Evolutionary conservation across 1,140 invertebrate genomes (phyloP), one percentile per base, ranked within the genome.

Genomic region (Drosophila kanapiae): DNA sequence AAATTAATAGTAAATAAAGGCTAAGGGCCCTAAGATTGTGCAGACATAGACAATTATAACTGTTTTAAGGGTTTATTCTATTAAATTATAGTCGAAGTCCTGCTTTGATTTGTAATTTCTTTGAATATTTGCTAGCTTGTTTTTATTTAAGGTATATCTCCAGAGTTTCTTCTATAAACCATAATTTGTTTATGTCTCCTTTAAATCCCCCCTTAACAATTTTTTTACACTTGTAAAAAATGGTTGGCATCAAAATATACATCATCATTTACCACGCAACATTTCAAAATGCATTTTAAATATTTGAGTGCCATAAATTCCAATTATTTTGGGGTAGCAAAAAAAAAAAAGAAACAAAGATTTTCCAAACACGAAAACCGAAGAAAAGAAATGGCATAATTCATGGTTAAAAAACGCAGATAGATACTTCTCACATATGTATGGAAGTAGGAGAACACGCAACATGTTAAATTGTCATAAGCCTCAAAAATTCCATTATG

Each of bases 401-500:
- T 87, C 62, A 62, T 79, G 45, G 75, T 79, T 82, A 87, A 56
- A 35, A 56, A 59, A 60, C 51, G 37, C 16, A 49, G 51, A 71
- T 45, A 37, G 23, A 31, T 27, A 38, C 42, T 31, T 31, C 42
- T 29, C 31, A 29, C 18, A 67, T 27, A 14, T 8, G 13, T 29
- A 29, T 4, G 13, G 31, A 51, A 8, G 14, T 40, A 14, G 6
- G 38, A 13, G 38, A 13, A 54, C 31, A 49, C 16, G 54, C 40
- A 70, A 80, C 64, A 83, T 87, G 74, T 84, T 88, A 78, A 83
- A 84, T 84, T 88, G 80, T 80, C 85, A 74, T 78, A 90, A 88
- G 85, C 84, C 85, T 88, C 84, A 88, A 84, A 90, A 88, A 88
- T 88, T 88, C 85, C 84, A 87, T 87, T 87, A 90, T 88, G 77